Percentiles rank a stretch among this genome's conserved stretches.
Evolutionary conservation across 2,888 invertebrate genomes (phyloP).

Genomic region (Lasioglossum zephyrum): DNA sequence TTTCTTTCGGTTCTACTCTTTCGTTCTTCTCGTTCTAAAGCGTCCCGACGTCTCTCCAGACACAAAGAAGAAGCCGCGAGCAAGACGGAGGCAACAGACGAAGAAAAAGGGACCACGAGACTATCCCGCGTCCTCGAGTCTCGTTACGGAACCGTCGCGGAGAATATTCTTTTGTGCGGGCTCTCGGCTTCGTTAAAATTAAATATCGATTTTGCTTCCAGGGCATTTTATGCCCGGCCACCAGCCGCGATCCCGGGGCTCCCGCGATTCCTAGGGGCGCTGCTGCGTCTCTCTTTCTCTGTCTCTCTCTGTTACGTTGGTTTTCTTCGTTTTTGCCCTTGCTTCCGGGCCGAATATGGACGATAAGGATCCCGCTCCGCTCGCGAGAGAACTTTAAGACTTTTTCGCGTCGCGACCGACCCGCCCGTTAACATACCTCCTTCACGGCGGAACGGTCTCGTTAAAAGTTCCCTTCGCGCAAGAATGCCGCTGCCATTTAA

Average conservation of each 20-base stretch:
- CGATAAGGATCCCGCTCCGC: neutral
- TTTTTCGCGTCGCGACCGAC: slow-evolving; percentile 5
- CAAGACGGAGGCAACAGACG: slow-evolving; percentile 6
- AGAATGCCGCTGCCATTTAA: slow-evolving; percentile 15
- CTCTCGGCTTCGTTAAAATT: slow-evolving; percentile 75
- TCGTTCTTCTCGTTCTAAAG: neutral
- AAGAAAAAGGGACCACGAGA: slow-evolving; percentile 32
- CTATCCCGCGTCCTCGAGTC: slow-evolving; percentile 34
- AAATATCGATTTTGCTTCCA: slow-evolving; percentile 78
- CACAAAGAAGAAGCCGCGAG: slow-evolving; percentile 50
- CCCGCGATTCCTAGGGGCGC: neutral
- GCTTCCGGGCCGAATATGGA: slow-evolving; percentile 10
- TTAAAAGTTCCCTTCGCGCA: slow-evolving; percentile 6
- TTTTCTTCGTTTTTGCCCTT: neutral
- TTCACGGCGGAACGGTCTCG: neutral
- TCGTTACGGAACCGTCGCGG: slow-evolving; percentile 59
- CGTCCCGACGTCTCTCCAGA: slow-evolving; percentile 22
- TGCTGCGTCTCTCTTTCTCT: neutral
- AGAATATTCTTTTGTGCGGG: slow-evolving; percentile 71
- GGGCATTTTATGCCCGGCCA: slow-evolving; percentile 46
- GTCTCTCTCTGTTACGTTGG: neutral
- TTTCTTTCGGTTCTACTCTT: neutral
- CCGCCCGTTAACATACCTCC: slow-evolving; percentile 3
- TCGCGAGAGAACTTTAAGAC: neutral
- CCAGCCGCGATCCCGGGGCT: neutral